phyloP scores from a whole-genome alignment of 1,140 invertebrate species.

The Anastatus disparis region DNA sequence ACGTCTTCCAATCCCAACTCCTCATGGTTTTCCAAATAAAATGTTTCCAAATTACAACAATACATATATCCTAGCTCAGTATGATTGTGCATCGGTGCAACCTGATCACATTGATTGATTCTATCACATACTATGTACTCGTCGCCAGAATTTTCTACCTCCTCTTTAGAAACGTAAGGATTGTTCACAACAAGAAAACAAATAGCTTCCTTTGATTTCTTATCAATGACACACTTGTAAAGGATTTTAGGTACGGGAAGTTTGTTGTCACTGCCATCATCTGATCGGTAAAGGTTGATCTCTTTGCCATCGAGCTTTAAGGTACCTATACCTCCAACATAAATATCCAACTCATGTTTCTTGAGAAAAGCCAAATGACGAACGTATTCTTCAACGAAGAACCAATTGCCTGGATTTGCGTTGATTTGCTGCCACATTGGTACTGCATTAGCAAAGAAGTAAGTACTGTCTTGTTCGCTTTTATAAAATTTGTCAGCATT shows the following conservation, averaged over 20 bases:
- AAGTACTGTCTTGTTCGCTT: constrained; percentile 73
- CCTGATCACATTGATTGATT: neutral
- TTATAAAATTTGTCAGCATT: constrained; percentile 75
- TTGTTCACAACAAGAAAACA: constrained; percentile 74
- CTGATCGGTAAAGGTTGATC: neutral
- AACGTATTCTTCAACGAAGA: constrained; percentile 62
- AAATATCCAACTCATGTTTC: constrained; percentile 58
- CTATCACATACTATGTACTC: neutral
- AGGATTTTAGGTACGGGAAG: constrained; percentile 63
- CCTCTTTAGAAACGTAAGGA: constrained; percentile 60
- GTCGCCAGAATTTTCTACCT: neutral
- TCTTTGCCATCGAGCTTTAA: constrained; percentile 3
- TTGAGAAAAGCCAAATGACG: constrained; percentile 53
- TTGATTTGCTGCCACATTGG: constrained; percentile 39
- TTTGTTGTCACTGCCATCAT: neutral
- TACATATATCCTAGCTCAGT: constrained; percentile 4
- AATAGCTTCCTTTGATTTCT: constrained; percentile 61
- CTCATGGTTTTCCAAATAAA: neutral
- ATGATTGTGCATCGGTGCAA: neutral
- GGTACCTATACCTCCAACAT: constrained; percentile 66
- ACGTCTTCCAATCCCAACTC: constrained; percentile 18
- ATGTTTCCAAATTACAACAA: constrained; percentile 12
- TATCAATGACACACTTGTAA: constrained; percentile 71
- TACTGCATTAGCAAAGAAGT: constrained; percentile 74
- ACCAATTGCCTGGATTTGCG: constrained; percentile 73